Base-by-base conservation (phyloP, 2,888 invertebrate species). In the Lacanobia oleracea region DNA sequence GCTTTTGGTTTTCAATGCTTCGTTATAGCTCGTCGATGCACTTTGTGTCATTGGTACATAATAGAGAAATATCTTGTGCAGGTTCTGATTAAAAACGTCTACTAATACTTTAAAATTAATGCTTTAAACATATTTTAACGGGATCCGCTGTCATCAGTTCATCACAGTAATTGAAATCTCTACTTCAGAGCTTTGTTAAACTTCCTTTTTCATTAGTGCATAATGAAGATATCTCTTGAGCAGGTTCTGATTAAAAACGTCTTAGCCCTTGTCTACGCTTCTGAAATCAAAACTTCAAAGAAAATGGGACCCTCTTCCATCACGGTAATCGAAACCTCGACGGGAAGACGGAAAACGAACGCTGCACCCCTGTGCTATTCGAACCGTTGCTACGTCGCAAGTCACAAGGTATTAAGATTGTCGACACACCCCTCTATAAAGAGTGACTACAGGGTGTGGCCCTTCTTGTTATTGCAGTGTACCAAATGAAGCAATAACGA, bases 361-460 rank as follows among this genome's bases (percentile, higher is more conserved):
- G n/a, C 57, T 51, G 43, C 61, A 62, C 78, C 67, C 73, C 40
- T 51, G n/a, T 50, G 33, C 48, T 53, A 45, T 63, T 50, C 59
- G 18, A 51, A 43, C 21, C 67, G 45, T 56, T 57, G 37, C 33
- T 45, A 62, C 59, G 27, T 45, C 37, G 43, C 50, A 21, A 51
- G 27, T 45, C 37, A 33, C 50, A 21, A 51, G 18, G 27, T 40
- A 57, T 50, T 59, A 50, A 69, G 57, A 54, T 60, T 60, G 66
- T 66, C 54, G 78, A n/a, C 68, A 50, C 70, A 60, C 78, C 78
- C 79, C 56, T 79, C 67, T 23, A 64, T 67, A 60, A 56, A 66
- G 51, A 60, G 51, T 62, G 40, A 69, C 37, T 51, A 54, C 70
- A 56, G 70, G 63, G 75, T 56, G 71, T 67, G 75, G 56, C 59